Evolutionary conservation across 2,797 vertebrate species (phyloP).

Genomic region (Aphelocoma californica): DNA sequence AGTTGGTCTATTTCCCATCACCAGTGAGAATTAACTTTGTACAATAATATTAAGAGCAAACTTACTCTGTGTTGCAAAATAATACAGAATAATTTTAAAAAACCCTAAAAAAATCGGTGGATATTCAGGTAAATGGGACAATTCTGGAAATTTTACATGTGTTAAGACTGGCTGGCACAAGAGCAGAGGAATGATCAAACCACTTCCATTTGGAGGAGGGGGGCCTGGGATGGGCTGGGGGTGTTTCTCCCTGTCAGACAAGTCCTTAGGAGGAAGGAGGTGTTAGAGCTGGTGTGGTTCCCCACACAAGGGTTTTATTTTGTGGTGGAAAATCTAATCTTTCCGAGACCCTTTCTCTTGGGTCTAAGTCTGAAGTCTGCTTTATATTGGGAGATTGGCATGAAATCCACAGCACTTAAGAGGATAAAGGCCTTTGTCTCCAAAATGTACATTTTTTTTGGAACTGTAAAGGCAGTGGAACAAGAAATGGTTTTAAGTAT

Average conservation of each 20-base stretch:
- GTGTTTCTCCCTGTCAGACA: neutral
- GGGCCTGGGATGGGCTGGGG: neutral
- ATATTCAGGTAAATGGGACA: neutral
- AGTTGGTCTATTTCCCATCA: neutral
- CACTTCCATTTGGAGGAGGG: neutral
- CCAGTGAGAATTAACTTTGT: neutral
- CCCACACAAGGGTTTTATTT: conserved; percentile 8
- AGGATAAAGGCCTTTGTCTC: conserved; percentile 61
- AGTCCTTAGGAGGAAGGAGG: neutral
- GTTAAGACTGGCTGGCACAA: neutral
- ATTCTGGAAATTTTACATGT: neutral
- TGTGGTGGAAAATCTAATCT: conserved; percentile 46
- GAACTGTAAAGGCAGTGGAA: conserved; percentile 15
- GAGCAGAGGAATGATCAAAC: neutral
- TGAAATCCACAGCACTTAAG: conserved; percentile 44
- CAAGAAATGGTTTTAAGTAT: conserved; percentile 26
- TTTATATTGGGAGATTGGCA: conserved; percentile 58
- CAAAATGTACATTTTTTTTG: conserved; percentile 21
- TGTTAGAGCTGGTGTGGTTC: neutral
- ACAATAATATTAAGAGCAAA: rapidly evolving
- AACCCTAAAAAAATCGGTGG: rapidly evolving
- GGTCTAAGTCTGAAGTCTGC: conserved; percentile 34
- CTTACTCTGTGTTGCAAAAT: neutral
- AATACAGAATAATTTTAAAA: neutral
- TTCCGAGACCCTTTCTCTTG: conserved; percentile 17